Evolutionary conservation across 2,888 invertebrate species (phyloP).

Genomic region (Cosmia pyralina): DNA sequence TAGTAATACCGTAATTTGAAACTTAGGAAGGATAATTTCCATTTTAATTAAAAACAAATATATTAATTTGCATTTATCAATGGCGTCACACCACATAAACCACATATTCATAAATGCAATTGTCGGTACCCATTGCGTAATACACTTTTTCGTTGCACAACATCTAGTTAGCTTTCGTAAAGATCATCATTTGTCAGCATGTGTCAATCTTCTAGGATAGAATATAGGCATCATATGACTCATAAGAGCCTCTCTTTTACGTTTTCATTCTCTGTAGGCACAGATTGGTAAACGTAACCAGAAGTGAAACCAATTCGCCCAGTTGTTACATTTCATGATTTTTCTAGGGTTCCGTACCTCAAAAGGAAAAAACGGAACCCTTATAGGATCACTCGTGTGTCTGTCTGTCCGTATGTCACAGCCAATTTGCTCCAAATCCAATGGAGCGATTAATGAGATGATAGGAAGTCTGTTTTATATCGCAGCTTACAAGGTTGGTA

Average conservation of each 20-base stretch:
- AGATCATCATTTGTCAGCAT: neutral
- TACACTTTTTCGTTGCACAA: slow-evolving; percentile 5
- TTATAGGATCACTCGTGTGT: no score
- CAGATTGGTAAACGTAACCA: neutral
- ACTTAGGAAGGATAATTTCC: neutral
- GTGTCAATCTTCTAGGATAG: neutral
- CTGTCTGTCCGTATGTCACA: no score
- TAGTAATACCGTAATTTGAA: no score
- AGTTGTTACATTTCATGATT: neutral
- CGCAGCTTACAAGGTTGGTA: neutral
- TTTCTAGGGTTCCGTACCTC: no score
- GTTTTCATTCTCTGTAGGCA: neutral
- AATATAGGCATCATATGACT: neutral
- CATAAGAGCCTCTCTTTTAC: neutral
- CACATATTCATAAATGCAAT: neutral
- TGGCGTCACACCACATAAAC: slow-evolving; percentile 8
- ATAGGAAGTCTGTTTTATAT: neutral
- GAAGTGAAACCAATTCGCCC: no score
- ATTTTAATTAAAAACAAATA: slow-evolving; percentile 8
- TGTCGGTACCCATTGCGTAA: neutral
- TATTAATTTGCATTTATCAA: neutral
- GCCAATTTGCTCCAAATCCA: no score
- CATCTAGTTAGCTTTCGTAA: neutral
- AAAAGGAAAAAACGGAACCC: no score
- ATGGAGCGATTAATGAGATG: no score